Percentiles rank a stretch among this genome's conserved stretches.
These are phyloP conservation scores for Cirrhinus molitorella DNA, from an alignment of 2,797 vertebrate genomes.

Conservation along the genomic window DNA sequence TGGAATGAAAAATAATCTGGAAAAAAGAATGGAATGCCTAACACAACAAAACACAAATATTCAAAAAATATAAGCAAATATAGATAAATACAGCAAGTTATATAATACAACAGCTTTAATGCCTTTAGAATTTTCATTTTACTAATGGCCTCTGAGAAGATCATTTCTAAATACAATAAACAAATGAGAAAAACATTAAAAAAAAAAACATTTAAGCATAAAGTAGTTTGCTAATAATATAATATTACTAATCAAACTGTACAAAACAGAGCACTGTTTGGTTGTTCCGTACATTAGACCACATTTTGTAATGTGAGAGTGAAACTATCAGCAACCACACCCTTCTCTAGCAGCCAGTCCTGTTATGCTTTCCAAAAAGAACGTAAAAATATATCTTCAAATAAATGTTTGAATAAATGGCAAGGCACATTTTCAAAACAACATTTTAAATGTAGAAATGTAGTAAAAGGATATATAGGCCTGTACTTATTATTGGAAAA, in stretches of 20 bases:
- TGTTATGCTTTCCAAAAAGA: background rate
- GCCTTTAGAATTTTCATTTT: background rate
- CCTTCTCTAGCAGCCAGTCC: background rate
- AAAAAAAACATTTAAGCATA: background rate
- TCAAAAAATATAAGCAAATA: background rate
- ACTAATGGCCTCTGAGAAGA: background rate
- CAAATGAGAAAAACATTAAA: background rate
- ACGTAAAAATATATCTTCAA: too few species aligned
- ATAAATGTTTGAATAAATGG: too few species aligned
- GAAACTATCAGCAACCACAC: background rate
- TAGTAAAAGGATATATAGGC: too few species aligned
- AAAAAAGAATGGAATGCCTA: background rate
- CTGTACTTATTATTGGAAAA: too few species aligned
- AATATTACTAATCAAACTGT: background rate
- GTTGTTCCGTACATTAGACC: background rate
- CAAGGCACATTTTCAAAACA: too few species aligned
- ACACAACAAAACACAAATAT: background rate
- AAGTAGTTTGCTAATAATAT: background rate
- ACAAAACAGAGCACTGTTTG: background rate
- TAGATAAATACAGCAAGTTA: background rate
- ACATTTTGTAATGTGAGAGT: background rate
- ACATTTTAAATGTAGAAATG: too few species aligned
- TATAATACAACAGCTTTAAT: background rate
- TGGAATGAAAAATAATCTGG: background rate
- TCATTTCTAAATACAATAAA: background rate